These are phyloP conservation scores for Ginglymostoma cirratum DNA, from an alignment of 2,113 vertebrate genomes.

Conservation along the genomic window DNA sequence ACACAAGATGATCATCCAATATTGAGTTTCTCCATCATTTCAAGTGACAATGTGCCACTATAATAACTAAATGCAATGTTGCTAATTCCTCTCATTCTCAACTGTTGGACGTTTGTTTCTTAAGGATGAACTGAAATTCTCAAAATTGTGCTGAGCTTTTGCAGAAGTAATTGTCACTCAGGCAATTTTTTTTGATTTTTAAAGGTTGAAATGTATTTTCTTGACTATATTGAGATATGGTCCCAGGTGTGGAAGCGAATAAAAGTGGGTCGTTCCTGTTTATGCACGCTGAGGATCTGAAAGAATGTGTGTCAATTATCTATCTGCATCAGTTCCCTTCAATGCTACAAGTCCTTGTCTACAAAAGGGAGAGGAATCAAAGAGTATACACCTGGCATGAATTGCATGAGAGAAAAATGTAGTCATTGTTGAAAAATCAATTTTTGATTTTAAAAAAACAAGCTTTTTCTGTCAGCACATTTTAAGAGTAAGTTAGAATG, in stretches of 20 bases:
- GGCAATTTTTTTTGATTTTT: not conserved
- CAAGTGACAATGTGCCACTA: not conserved
- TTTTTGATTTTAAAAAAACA: not conserved
- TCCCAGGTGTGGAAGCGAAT: not conserved
- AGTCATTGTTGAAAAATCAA: not conserved
- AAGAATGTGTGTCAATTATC: not conserved
- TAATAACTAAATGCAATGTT: not conserved
- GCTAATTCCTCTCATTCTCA: not conserved
- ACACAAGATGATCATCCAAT: not conserved
- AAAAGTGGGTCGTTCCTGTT: not conserved
- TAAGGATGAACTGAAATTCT: not conserved
- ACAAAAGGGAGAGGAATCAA: not conserved
- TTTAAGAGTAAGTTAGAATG: not conserved
- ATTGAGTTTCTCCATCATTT: not conserved
- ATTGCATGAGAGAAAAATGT: not conserved
- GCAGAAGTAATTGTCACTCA: not conserved
- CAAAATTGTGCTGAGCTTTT: no score
- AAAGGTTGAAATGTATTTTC: not conserved
- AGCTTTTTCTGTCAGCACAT: not conserved
- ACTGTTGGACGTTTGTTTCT: not conserved
- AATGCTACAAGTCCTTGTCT: not conserved
- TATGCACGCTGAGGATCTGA: not conserved
- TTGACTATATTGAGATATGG: not conserved
- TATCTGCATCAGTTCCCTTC: not conserved
- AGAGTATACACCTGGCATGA: not conserved